Evolutionary conservation across 2,113 vertebrate genomes (phyloP).

Genomic region (Thryonomys swinderianus): DNA sequence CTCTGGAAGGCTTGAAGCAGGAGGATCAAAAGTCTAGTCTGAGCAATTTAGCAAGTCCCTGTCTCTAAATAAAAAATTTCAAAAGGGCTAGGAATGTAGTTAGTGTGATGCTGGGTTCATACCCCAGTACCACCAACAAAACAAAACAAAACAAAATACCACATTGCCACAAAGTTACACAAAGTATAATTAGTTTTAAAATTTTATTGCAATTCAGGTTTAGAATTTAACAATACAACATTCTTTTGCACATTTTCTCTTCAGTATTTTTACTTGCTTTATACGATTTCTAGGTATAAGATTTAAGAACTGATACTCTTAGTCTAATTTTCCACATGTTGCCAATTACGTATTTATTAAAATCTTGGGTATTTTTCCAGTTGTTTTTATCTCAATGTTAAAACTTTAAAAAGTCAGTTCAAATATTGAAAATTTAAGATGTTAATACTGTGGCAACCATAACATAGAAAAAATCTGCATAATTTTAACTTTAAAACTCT

Average conservation of each 20-base stretch:
- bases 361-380: constrained; percentile 47
- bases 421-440: constrained; percentile 75
- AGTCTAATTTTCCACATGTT: constrained; percentile 42
- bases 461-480: constrained; percentile 79
- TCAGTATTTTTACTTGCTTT: constrained; percentile 76
- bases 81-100: background rate
- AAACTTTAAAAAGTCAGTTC: constrained; percentile 70
- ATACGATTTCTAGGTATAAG: constrained; percentile 52
- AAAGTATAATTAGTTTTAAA: constrained; percentile 63
- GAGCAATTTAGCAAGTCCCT: background rate
- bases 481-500: constrained; percentile 81
- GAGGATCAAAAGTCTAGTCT: too few species aligned
- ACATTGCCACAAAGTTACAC: constrained; percentile 37
- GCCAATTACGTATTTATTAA: constrained; percentile 55
- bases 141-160: background rate
- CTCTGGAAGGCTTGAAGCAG: too few species aligned
- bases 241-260: constrained; percentile 75
- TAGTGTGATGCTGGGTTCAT: background rate
- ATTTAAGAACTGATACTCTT: constrained; percentile 36
- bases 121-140: background rate
- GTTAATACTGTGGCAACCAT: constrained; percentile 49
- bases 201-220: constrained; percentile 85
- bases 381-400: constrained; percentile 57
- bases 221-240: constrained; percentile 76
- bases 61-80: background rate